Evolutionary conservation across 2,797 vertebrate genomes (phyloP).

Genomic region (Micrastur ruficollis): DNA sequence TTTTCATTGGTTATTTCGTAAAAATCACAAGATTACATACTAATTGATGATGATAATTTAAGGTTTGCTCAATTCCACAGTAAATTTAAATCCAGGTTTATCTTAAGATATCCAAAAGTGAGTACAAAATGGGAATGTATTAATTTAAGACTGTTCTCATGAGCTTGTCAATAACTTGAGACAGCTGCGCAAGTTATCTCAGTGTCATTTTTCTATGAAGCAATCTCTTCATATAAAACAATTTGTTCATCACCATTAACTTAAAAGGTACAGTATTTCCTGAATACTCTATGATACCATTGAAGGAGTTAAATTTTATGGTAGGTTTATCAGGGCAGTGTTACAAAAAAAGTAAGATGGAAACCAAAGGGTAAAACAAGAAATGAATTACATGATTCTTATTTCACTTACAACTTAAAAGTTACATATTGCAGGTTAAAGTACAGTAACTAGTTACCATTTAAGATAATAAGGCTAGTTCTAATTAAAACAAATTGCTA

Average conservation of each 20-base stretch:
- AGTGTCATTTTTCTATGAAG: neutral
- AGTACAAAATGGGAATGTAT: neutral
- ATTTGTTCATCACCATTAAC: neutral
- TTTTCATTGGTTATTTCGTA: neutral
- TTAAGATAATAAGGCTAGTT: conserved; percentile 60
- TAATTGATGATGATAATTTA: conserved; percentile 72
- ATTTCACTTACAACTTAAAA: conserved; percentile 58
- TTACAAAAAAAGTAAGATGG: conserved; percentile 73
- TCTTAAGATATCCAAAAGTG: neutral
- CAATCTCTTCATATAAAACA: neutral
- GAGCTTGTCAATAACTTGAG: neutral
- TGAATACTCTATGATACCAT: neutral
- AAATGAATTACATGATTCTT: conserved; percentile 49
- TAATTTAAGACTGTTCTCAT: neutral
- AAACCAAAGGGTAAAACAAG: conserved; percentile 83
- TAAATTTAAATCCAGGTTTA: conserved; percentile 53
- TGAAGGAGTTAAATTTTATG: conserved; percentile 29
- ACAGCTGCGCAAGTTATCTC: neutral
- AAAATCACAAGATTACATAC: neutral
- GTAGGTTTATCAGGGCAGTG: conserved; percentile 31
- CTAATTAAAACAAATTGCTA: conserved; percentile 62
- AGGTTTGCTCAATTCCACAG: conserved; percentile 68
- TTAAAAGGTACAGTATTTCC: neutral
- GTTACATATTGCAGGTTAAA: conserved; percentile 63
- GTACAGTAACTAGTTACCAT: conserved; percentile 59